A percentile compares a stretch with the other conserved stretches of the same genome.
Evolutionary conservation across 2,113 vertebrate genomes (phyloP).

Genomic region (Malurus alboscapulatus): DNA sequence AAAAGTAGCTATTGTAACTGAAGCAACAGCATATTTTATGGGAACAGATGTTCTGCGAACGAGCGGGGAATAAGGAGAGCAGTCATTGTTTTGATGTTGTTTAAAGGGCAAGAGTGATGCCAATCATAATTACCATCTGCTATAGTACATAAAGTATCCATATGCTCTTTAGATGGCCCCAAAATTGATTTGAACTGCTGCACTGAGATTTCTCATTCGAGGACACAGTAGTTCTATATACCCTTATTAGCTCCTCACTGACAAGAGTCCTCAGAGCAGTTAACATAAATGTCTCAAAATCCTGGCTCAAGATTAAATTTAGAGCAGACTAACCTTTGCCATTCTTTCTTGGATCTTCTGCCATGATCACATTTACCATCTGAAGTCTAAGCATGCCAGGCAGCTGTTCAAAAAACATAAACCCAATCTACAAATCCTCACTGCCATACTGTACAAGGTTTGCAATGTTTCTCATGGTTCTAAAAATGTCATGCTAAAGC

Average conservation of each 20-base stretch:
- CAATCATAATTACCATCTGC: constrained; percentile 52
- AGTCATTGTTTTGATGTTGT: not conserved
- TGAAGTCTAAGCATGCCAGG: not conserved
- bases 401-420: constrained; percentile 3
- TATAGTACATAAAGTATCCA: constrained; percentile 14
- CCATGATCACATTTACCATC: not conserved
- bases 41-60: constrained; percentile 42
- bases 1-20: constrained; percentile 29
- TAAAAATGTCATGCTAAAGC: not conserved
- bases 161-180: constrained; percentile 6
- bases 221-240: not conserved
- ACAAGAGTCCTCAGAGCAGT: not conserved
- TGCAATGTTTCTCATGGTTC: not conserved
- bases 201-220: constrained; percentile 1
- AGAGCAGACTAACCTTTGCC: not conserved
- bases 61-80: constrained; percentile 28
- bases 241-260: not conserved
- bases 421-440: not conserved
- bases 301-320: not conserved
- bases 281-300: not conserved
- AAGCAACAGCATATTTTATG: not conserved
- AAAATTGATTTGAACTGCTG: constrained; percentile 19
- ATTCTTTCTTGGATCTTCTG: not conserved
- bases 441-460: not conserved
- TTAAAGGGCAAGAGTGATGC: constrained; percentile 47